Evolutionary conservation across 2,113 vertebrate species (phyloP).

Genomic region (Ammospiza caudacuta): DNA sequence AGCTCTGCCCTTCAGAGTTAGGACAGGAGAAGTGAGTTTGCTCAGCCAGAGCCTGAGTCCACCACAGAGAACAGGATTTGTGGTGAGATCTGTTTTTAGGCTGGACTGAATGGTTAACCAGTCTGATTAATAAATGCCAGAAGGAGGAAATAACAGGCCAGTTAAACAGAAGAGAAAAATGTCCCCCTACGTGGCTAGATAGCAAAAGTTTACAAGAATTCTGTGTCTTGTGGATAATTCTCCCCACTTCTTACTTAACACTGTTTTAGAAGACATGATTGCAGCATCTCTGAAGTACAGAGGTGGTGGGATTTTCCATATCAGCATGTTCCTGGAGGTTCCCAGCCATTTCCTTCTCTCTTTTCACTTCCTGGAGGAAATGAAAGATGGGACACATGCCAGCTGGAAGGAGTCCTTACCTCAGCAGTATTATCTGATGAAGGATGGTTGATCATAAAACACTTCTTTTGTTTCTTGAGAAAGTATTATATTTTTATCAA

Average conservation of each 20-base stretch:
- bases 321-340: not conserved
- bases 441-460: not conserved
- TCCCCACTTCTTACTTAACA: not conserved
- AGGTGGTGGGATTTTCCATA: not conserved
- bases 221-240: slow-evolving; percentile 19
- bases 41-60: slow-evolving; percentile 20
- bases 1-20: slow-evolving; percentile 25
- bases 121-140: slow-evolving; percentile 73
- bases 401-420: not conserved
- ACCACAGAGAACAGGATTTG: slow-evolving; percentile 50
- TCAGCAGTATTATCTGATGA: not conserved
- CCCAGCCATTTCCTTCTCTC: not conserved
- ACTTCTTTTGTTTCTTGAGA: not conserved
- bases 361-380: slow-evolving; percentile 26
- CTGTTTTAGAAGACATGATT: not conserved
- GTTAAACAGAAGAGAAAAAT: slow-evolving; percentile 38
- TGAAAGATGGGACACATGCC: not conserved
- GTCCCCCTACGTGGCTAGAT: slow-evolving; percentile 15
- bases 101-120: slow-evolving; percentile 69
- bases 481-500: not conserved
- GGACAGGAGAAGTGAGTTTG: slow-evolving; percentile 50
- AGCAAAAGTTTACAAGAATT: slow-evolving; percentile 41
- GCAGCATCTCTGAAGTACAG: not conserved
- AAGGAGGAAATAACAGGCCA: slow-evolving; percentile 61
- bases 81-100: slow-evolving; percentile 34